Conservation (phyloP, 1,140 invertebrate genomes). For the Lasaia peninsularis region DNA sequence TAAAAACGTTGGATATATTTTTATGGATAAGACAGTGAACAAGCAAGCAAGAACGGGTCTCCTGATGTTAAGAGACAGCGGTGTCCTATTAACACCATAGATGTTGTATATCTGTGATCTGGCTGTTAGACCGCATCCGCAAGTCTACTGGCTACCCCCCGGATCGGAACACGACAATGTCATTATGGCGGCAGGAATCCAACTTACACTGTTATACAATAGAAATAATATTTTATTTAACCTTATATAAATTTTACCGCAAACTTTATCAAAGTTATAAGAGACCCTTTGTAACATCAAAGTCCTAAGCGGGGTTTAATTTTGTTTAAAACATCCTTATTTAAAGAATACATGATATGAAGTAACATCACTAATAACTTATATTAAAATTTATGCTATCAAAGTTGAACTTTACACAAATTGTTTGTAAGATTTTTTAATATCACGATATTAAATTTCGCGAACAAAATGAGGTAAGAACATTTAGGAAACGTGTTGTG, state of each 20-base stretch:
- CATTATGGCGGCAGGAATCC: too few species aligned
- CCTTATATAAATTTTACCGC: neutral
- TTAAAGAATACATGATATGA: neutral
- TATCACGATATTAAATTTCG: constrained; percentile 6
- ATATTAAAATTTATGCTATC: neutral
- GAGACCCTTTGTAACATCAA: neutral
- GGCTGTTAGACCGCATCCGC: too few species aligned
- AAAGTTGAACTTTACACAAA: neutral
- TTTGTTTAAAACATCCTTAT: constrained; percentile 17
- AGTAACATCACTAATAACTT: neutral
- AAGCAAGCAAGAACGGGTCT: too few species aligned
- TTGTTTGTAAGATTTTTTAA: neutral
- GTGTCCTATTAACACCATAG: too few species aligned
- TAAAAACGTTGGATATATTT: too few species aligned
- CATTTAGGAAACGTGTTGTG: constrained; percentile 1
- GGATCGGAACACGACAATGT: too few species aligned
- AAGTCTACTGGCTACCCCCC: too few species aligned
- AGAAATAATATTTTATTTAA: neutral
- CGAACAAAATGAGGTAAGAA: neutral
- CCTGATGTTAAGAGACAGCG: too few species aligned
- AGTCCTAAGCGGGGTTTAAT: constrained; percentile 30
- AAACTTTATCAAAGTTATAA: neutral
- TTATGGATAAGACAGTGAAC: too few species aligned
- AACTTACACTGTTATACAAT: too few species aligned
- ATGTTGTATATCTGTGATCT: too few species aligned